Evolutionary conservation across 1,140 invertebrate genomes (phyloP).

Genomic region (Latrodectus geometricus): DNA sequence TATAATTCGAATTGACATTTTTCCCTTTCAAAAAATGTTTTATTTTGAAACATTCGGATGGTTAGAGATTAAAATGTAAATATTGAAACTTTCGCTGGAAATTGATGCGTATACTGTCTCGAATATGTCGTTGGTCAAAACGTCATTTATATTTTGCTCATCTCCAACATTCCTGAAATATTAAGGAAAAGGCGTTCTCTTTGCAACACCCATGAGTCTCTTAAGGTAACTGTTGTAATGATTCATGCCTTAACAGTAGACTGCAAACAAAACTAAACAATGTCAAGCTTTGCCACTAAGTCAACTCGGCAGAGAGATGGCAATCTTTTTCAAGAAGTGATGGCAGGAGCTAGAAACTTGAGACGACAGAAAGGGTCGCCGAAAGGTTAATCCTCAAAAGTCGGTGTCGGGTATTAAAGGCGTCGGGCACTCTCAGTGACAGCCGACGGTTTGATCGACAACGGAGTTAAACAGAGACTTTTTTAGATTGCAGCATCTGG

Average conservation of each 20-base stretch:
- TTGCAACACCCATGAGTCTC: background rate
- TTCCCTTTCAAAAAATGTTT: no score
- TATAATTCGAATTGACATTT: no score
- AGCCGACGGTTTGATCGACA: slow-evolving; percentile 50
- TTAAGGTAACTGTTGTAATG: slow-evolving; percentile 5
- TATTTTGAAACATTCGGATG: no score
- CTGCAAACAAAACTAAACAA: slow-evolving; percentile 31
- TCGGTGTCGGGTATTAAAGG: slow-evolving; percentile 48
- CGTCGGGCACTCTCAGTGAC: slow-evolving; percentile 33
- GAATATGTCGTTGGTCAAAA: no score
- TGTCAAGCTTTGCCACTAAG: slow-evolving; percentile 12
- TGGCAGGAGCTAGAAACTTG: slow-evolving; percentile 39
- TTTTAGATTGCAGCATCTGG: slow-evolving; percentile 8
- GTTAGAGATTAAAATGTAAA: no score
- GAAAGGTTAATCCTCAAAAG: slow-evolving; percentile 50
- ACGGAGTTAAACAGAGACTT: slow-evolving; percentile 24
- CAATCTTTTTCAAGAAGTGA: slow-evolving; percentile 33
- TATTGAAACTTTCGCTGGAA: no score
- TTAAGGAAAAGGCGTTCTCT: no score
- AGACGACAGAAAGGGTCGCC: slow-evolving; percentile 34
- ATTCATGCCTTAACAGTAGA: slow-evolving; percentile 8
- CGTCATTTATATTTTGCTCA: no score
- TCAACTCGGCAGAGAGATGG: slow-evolving; percentile 9
- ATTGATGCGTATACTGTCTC: no score
- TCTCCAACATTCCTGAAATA: no score